Percentiles rank a stretch among this genome's conserved stretches.
phyloP scores from a whole-genome alignment of 2,888 invertebrate genomes.

The Sesia apiformis region DNA sequence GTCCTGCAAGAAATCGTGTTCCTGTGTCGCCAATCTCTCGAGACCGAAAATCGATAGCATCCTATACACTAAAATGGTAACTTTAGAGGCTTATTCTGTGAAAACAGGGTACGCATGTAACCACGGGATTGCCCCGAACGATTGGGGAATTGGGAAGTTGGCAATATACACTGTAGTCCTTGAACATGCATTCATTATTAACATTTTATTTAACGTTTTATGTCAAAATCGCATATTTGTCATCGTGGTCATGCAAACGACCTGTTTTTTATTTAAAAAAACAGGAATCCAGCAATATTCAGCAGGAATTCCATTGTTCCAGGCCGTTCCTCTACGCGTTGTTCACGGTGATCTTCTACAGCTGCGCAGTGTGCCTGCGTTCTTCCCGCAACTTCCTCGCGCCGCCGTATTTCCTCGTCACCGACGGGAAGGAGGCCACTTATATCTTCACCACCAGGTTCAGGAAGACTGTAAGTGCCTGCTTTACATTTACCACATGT shows the following conservation, averaged over 20 bases:
- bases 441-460: constrained; percentile 77
- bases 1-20: no score
- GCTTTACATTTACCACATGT: not conserved
- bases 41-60: no score
- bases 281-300: not conserved
- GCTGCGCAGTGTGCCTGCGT: constrained; percentile 39
- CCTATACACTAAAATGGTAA: no score
- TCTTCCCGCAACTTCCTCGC: constrained; percentile 70
- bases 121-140: no score
- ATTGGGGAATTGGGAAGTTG: no score
- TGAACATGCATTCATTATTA: not conserved
- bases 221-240: not conserved
- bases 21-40: no score
- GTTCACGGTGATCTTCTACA: constrained; percentile 15
- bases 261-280: no score
- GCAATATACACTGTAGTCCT: not conserved
- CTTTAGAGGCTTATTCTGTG: no score
- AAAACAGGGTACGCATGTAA: no score
- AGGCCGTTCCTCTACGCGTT: constrained; percentile 32
- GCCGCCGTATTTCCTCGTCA: constrained; percentile 72
- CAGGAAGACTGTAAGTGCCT: constrained; percentile 48
- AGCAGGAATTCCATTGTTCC: not conserved
- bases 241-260: no score
- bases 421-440: constrained; percentile 73
- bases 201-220: not conserved